Conservation (phyloP, 2,888 invertebrate species). For the Balanococcus diminutus region DNA sequence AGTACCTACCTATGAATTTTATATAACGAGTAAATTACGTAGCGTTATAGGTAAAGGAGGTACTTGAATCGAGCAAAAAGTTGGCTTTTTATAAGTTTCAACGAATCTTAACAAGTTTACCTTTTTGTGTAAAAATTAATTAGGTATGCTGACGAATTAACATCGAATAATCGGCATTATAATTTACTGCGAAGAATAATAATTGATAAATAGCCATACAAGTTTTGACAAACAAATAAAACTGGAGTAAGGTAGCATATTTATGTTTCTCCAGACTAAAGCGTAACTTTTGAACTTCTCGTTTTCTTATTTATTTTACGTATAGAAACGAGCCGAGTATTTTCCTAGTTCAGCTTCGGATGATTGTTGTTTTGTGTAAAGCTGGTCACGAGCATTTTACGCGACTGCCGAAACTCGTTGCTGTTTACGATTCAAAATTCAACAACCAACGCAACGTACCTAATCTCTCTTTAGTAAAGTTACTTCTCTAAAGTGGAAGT, state of each 20-base stretch:
- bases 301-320: constrained; percentile 30
- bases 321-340: background rate
- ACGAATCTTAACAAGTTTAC: background rate
- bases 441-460: background rate
- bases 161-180: constrained; percentile 24
- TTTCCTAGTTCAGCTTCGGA: background rate
- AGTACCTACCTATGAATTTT: too few species aligned
- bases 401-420: background rate
- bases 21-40: too few species aligned
- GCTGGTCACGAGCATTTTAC: constrained; percentile 8
- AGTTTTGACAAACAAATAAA: constrained; percentile 3
- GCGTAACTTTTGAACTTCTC: background rate
- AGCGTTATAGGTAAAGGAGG: too few species aligned
- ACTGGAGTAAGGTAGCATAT: background rate
- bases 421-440: constrained; percentile 15
- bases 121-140: background rate
- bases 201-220: constrained; percentile 2
- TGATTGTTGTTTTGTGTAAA: constrained; percentile 2
- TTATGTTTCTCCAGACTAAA: constrained; percentile 5
- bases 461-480: background rate
- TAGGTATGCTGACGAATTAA: background rate
- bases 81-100: too few species aligned
- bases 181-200: background rate
- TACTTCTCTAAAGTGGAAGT: background rate
- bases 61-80: too few species aligned